phyloP scores from a whole-genome alignment of 2,888 invertebrate genomes.

The Ischnura elegans region DNA sequence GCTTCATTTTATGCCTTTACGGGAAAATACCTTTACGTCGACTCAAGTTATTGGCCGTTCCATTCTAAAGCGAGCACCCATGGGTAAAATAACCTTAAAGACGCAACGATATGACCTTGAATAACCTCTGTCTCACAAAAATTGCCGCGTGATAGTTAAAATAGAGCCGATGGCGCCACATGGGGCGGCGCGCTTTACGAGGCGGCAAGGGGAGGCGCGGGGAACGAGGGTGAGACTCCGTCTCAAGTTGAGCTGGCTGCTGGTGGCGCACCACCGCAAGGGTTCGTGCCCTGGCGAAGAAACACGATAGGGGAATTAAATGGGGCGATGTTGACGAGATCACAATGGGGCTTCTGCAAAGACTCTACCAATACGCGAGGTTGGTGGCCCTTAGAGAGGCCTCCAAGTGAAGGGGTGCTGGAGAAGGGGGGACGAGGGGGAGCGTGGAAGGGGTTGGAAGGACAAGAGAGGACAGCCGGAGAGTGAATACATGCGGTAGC shows the following conservation, averaged over 20 bases:
- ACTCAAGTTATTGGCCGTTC: too few relatives aligned
- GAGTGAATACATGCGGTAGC: background rate
- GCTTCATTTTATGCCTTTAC: too few relatives aligned
- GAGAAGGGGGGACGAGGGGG: background rate
- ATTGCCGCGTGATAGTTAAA: background rate
- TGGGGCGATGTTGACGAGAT: constrained; percentile 21
- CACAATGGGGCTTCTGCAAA: constrained; percentile 22
- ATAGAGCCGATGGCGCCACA: constrained; percentile 22
- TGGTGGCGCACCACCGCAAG: background rate
- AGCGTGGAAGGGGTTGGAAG: background rate
- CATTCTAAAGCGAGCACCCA: background rate
- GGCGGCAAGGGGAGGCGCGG: background rate
- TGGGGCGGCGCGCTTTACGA: constrained; percentile 4
- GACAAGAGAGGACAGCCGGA: background rate
- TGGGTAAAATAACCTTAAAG: background rate
- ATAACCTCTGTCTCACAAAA: background rate
- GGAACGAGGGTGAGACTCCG: background rate
- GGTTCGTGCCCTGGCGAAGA: constrained; percentile 34
- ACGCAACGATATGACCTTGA: background rate
- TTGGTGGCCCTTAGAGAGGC: constrained; percentile 60
- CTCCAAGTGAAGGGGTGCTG: constrained; percentile 21
- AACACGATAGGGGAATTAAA: constrained; percentile 31
- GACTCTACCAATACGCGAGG: background rate
- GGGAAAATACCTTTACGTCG: too few relatives aligned
- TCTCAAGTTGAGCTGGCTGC: background rate